Evolutionary conservation across 2,797 vertebrate species (phyloP).

Genomic region (Threskiornis aethiopicus): DNA sequence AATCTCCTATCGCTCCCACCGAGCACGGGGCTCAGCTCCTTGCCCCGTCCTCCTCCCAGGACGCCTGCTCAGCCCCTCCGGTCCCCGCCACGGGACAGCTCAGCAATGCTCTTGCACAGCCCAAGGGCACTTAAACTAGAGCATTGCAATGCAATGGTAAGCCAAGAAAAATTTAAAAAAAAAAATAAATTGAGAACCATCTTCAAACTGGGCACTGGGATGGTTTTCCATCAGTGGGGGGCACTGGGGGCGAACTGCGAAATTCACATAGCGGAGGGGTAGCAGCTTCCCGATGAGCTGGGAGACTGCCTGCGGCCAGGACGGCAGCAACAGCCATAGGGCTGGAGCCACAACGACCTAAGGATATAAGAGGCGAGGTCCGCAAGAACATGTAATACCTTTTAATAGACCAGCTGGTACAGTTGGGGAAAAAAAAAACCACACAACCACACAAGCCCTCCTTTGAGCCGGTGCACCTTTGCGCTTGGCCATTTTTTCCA

Average conservation of each 20-base stretch:
- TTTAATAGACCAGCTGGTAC: conserved; percentile 11
- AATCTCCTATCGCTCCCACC: neutral
- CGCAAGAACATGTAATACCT: neutral
- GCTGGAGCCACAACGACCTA: neutral
- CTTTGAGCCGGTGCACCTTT: conserved; percentile 25
- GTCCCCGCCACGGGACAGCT: accelerated
- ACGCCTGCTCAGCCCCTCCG: neutral
- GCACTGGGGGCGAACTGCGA: neutral
- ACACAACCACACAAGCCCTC: neutral
- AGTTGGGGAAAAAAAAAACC: neutral
- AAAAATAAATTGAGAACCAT: neutral
- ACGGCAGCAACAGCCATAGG: accelerated
- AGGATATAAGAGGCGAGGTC: neutral
- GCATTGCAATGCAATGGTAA: neutral
- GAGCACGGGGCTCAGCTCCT: neutral
- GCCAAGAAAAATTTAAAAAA: neutral
- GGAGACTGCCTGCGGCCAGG: neutral
- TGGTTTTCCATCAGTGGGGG: neutral
- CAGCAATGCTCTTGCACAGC: accelerated
- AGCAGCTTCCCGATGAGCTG: neutral
- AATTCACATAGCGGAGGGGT: neutral
- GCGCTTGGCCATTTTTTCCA: conserved; percentile 22
- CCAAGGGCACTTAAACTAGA: neutral
- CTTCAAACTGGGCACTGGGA: neutral
- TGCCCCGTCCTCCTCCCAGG: accelerated